Evolutionary conservation across 1,140 invertebrate genomes (phyloP).

Genomic region (Zaprionus kolodkinae): DNA sequence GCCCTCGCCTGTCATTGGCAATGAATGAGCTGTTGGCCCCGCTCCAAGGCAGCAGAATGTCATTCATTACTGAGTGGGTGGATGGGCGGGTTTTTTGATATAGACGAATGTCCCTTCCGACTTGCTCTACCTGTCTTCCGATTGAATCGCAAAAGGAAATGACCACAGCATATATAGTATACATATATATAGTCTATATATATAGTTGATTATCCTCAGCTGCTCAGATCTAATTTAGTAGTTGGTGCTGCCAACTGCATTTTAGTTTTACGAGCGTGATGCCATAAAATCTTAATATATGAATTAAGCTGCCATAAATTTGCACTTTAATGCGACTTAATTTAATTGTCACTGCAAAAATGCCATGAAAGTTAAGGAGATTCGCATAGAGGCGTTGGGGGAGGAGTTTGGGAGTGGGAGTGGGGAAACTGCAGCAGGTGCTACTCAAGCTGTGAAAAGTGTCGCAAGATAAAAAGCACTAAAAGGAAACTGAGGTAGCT

Average conservation of each 20-base stretch:
- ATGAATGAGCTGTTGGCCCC: constrained; percentile 56
- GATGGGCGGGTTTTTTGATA: constrained; percentile 1
- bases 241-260: constrained; percentile 24
- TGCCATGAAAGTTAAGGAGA: constrained; percentile 72
- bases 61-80: constrained; percentile 67
- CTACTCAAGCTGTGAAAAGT: constrained; percentile 19
- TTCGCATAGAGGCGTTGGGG: too few relatives aligned
- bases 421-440: constrained; percentile 56
- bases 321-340: constrained; percentile 76
- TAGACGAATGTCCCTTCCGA: constrained; percentile 39
- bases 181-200: constrained; percentile 3
- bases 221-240: constrained; percentile 62
- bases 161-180: constrained; percentile 33
- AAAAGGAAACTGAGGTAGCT: constrained; percentile 31
- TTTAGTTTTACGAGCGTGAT: constrained; percentile 41
- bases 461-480: constrained; percentile 42
- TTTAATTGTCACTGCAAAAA: constrained; percentile 75
- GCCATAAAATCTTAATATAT: constrained; percentile 82
- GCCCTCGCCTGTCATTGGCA: constrained; percentile 44
- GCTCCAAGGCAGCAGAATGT: constrained; percentile 49
- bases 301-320: constrained; percentile 83
- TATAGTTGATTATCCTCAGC: constrained; percentile 58
- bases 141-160: constrained; percentile 15
- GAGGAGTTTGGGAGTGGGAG: too few relatives aligned
- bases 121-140: constrained; percentile 52